Percentiles rank a stretch among this genome's conserved stretches.
Conservation (phyloP, 2,797 vertebrate species). For the Neostethus bicornis region DNA sequence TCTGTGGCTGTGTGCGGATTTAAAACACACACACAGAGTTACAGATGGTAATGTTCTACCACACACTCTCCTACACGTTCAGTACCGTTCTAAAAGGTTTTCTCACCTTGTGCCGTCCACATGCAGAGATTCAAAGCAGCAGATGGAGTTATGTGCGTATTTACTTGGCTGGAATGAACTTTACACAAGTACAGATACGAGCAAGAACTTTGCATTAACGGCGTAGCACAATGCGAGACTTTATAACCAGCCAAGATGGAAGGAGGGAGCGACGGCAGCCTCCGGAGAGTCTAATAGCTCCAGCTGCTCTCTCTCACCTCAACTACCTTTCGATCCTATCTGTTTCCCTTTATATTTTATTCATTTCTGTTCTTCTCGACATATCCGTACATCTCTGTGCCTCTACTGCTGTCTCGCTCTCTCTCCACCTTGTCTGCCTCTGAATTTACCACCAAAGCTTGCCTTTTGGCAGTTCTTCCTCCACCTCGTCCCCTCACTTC, state of each 20-base stretch:
- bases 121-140: constrained; percentile 1
- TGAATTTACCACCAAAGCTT: constrained; percentile 60
- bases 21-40: constrained; percentile 19
- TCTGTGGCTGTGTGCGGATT: constrained; percentile 28
- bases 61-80: constrained; percentile 22
- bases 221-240: constrained; percentile 30
- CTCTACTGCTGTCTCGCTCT: constrained; percentile 41
- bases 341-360: constrained; percentile 69
- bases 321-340: constrained; percentile 63
- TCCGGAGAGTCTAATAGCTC: constrained; percentile 62
- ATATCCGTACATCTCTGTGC: constrained; percentile 54
- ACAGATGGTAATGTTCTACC: constrained; percentile 29
- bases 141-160: constrained; percentile 18
- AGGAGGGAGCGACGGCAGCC: constrained; percentile 26
- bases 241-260: constrained; percentile 43
- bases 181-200: constrained; percentile 21
- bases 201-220: constrained; percentile 37
- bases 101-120: not conserved
- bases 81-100: constrained; percentile 22
- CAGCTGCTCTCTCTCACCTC: constrained; percentile 64
- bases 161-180: constrained; percentile 2
- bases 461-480: constrained; percentile 56
- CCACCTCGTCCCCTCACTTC: constrained; percentile 24
- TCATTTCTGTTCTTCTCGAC: constrained; percentile 63
- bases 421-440: constrained; percentile 47